Conservation (phyloP, 1,140 invertebrate species). For the Habropoda laboriosa region DNA sequence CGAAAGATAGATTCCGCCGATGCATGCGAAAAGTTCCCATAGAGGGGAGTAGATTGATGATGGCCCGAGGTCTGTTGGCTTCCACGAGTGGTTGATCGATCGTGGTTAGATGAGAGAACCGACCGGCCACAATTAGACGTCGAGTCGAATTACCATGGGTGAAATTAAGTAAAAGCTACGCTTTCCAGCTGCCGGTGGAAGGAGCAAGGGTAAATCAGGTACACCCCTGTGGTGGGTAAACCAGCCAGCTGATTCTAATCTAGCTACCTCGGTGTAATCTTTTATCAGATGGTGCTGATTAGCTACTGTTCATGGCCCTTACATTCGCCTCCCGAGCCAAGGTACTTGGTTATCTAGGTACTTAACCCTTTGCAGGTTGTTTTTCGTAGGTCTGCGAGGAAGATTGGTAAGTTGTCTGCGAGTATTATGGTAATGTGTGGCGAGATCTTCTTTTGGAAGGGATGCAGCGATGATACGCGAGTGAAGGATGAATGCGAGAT, state of each 20-base stretch:
- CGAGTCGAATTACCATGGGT: neutral
- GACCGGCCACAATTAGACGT: conserved; percentile 1
- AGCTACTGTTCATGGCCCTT: conserved; percentile 29
- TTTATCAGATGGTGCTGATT: conserved; percentile 35
- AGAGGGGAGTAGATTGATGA: neutral
- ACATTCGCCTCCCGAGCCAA: neutral
- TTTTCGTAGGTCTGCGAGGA: neutral
- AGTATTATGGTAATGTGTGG: neutral
- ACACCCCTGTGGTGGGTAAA: neutral
- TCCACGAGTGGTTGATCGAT: neutral
- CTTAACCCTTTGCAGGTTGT: neutral
- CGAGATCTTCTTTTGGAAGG: neutral
- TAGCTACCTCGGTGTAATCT: conserved; percentile 18
- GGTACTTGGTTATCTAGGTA: neutral
- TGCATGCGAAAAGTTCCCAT: neutral
- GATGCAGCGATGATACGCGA: neutral
- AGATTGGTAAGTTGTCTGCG: neutral
- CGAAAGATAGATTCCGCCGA: neutral
- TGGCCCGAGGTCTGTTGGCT: neutral
- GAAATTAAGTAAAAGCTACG: conserved; percentile 18
- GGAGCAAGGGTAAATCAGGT: no score
- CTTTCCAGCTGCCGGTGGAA: neutral
- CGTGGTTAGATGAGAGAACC: no score
- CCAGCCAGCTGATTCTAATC: conserved; percentile 16
- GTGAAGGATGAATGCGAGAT: no score